These are phyloP conservation scores for Hyphantria cunea DNA, from an alignment of 1,140 invertebrate genomes.

Conservation along the genomic window DNA sequence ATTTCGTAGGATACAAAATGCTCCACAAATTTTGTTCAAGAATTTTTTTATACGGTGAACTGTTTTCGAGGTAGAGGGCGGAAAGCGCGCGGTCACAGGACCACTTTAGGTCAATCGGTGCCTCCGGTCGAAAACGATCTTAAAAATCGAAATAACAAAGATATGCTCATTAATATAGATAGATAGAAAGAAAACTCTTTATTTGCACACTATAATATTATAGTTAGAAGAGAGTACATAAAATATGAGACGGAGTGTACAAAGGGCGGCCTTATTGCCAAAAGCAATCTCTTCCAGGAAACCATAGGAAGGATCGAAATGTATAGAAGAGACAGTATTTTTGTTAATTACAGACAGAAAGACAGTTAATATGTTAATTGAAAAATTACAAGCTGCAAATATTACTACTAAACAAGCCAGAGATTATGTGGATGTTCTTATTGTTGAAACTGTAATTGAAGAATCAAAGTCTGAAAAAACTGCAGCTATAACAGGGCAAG, in stretches of 20 bases:
- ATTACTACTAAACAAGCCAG: slow-evolving; percentile 18
- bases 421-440: slow-evolving; percentile 17
- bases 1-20: slow-evolving; percentile 9
- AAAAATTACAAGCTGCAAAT: slow-evolving; percentile 18
- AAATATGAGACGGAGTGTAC: too few species aligned
- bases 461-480: too few species aligned
- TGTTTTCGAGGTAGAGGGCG: slow-evolving; percentile 12
- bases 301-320: too few species aligned
- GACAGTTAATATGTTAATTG: slow-evolving; percentile 17
- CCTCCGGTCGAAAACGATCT: slow-evolving; percentile 9
- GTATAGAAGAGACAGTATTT: too few species aligned
- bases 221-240: too few species aligned
- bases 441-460: slow-evolving; percentile 12
- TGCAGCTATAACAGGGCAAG: too few species aligned
- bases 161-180: slow-evolving; percentile 14
- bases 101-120: slow-evolving; percentile 8
- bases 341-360: too few species aligned
- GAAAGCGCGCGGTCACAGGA: too few species aligned
- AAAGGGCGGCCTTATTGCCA: too few species aligned
- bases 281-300: too few species aligned
- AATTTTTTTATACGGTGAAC: slow-evolving; percentile 10
- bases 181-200: too few species aligned
- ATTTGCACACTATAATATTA: too few species aligned
- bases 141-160: slow-evolving; percentile 1
- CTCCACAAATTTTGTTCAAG: slow-evolving; percentile 4